These are phyloP conservation scores for Pterophyllum scalare DNA, from an alignment of 2,113 vertebrate species.

Conservation along the genomic window DNA sequence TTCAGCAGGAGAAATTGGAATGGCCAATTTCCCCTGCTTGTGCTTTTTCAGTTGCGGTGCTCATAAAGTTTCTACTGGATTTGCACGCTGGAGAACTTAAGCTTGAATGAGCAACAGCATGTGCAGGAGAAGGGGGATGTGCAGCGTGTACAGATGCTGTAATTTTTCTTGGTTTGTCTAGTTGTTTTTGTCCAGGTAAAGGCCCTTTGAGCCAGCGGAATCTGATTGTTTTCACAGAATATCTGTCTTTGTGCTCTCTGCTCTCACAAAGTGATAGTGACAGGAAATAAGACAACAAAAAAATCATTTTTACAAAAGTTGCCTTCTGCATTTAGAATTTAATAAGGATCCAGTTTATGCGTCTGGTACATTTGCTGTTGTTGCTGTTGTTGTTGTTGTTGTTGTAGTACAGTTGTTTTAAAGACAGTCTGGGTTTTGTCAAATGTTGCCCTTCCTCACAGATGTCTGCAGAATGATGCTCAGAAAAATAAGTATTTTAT, in stretches of 20 bases:
- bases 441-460: neutral
- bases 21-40: neutral
- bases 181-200: neutral
- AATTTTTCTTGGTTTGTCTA: neutral
- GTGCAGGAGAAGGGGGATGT: neutral
- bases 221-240: neutral
- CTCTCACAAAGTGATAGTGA: neutral
- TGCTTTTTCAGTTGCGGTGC: no score
- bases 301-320: neutral
- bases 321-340: neutral
- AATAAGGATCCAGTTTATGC: neutral
- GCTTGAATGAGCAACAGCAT: neutral
- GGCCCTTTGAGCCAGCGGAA: neutral
- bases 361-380: neutral
- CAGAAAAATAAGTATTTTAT: neutral
- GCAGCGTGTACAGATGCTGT: neutral
- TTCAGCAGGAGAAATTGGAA: neutral
- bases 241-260: neutral
- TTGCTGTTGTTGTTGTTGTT: neutral
- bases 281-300: neutral
- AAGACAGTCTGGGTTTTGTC: neutral
- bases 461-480: neutral
- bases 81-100: constrained; percentile 1
- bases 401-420: neutral
- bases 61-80: neutral